phyloP scores from a whole-genome alignment of 1,140 invertebrate species.

The Hirudo medicinalis region DNA sequence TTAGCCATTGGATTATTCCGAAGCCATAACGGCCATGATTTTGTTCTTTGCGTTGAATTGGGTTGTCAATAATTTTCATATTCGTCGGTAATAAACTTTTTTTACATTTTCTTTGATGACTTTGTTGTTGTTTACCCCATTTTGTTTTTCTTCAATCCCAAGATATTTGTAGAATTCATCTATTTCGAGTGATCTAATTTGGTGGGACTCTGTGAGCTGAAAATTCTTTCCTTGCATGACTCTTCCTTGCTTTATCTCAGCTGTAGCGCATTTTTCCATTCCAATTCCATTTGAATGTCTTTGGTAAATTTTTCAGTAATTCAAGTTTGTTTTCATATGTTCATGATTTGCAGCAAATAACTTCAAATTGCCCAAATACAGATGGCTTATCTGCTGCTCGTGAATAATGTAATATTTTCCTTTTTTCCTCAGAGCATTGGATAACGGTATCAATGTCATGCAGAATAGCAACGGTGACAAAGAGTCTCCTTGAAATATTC shows the following conservation, averaged over 20 bases:
- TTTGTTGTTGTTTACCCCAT: not conserved
- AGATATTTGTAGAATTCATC: constrained; percentile 3
- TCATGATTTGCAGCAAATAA: not conserved
- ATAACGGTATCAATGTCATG: too few relatives aligned
- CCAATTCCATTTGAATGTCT: constrained; percentile 9
- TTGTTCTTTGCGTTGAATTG: not conserved
- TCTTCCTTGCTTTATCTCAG: not conserved
- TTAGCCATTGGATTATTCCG: not conserved
- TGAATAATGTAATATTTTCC: not conserved
- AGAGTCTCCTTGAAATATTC: too few relatives aligned
- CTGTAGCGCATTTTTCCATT: not conserved
- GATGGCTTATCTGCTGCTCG: not conserved
- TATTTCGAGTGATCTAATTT: not conserved
- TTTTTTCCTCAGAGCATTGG: not conserved
- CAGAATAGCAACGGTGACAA: too few relatives aligned
- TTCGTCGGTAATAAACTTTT: not conserved
- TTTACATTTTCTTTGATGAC: not conserved
- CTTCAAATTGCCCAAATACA: not conserved
- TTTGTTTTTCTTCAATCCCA: not conserved
- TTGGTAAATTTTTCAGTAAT: not conserved
- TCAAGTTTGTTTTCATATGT: not conserved
- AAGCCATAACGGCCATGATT: not conserved
- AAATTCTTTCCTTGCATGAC: not conserved
- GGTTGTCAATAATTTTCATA: not conserved
- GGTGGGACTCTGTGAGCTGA: not conserved